Conservation (phyloP, 2,888 invertebrate species). For the Limnephilus lunatus region DNA sequence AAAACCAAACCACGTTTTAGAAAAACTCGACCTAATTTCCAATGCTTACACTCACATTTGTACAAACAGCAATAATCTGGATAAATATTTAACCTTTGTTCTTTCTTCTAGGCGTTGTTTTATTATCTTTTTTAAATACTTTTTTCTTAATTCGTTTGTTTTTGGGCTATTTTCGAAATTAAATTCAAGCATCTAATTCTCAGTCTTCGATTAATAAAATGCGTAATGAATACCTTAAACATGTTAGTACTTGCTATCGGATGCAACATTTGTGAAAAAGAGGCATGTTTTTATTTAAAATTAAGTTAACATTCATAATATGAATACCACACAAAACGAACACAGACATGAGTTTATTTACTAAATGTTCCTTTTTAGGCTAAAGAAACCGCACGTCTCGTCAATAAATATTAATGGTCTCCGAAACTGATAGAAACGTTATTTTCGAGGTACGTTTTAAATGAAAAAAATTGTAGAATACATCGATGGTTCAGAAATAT, state of each 20-base stretch:
- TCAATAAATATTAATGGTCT: not conserved
- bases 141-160: not conserved
- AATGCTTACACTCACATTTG: conserved; percentile 7
- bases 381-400: not conserved
- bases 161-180: not conserved
- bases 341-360: too few relatives aligned
- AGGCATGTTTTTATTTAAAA: not conserved
- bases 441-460: not conserved
- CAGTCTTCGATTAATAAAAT: not conserved
- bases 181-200: too few relatives aligned
- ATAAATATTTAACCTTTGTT: conserved; percentile 24
- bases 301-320: too few relatives aligned
- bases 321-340: not conserved
- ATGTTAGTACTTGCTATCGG: not conserved
- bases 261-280: not conserved
- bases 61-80: not conserved
- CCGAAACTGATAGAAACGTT: conserved; percentile 10
- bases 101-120: conserved; percentile 5
- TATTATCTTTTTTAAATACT: conserved; percentile 6
- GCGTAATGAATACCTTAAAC: not conserved
- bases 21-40: conserved; percentile 10
- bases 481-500: too few relatives aligned
- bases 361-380: not conserved
- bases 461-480: not conserved
- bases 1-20: not conserved